Evolutionary conservation across 1,140 invertebrate species (phyloP), one percentile per base, ranked within the genome.

Genomic region (Batillaria attramentaria): DNA sequence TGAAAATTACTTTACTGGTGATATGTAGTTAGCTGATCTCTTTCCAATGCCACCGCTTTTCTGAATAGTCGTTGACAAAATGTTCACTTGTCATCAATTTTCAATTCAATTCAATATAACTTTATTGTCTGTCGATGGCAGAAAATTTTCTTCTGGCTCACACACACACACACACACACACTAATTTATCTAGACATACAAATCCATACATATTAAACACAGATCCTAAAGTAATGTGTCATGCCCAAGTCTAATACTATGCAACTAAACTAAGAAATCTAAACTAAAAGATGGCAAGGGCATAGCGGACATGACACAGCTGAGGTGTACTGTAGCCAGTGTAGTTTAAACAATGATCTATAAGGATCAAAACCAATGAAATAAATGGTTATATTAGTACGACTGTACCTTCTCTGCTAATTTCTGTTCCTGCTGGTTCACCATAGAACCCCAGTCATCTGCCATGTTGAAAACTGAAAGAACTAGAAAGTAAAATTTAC

Each of bases 401-500:
- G 28, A 31, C 0, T 5, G 33, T 75, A 75, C 73, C 73, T 62
- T 75, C 20, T 62, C 54, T 8, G 37, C 73, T 18, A 75, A 37
- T 16, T 42, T 62, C 33, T 75, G 37, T 42, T 75, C 73, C 20
- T 75, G 73, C 16, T 75, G 24, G 13, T 24, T 6, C 24, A 65
- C 73, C 50, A 75, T 3, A 0, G 24, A 10, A n/a, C 73, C 73
- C 73, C 73, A 75, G 31, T 75, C 73, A 4, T 75, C 72, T 33
- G 43, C 72, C 43, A 60, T 62, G 28, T 5, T 75, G 54, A 2
- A 18, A 33, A 42, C 6, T 46, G n/a, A n/a, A n/a, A n/a, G n/a
- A n/a, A n/a, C n/a, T n/a, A n/a, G n/a, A n/a, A n/a, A n/a, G n/a
- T n/a, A n/a, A n/a, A n/a, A n/a, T n/a, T n/a, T n/a, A n/a, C n/a